phyloP scores from a whole-genome alignment of 2,113 vertebrate species.

The Acrocephalus arundinaceus region DNA sequence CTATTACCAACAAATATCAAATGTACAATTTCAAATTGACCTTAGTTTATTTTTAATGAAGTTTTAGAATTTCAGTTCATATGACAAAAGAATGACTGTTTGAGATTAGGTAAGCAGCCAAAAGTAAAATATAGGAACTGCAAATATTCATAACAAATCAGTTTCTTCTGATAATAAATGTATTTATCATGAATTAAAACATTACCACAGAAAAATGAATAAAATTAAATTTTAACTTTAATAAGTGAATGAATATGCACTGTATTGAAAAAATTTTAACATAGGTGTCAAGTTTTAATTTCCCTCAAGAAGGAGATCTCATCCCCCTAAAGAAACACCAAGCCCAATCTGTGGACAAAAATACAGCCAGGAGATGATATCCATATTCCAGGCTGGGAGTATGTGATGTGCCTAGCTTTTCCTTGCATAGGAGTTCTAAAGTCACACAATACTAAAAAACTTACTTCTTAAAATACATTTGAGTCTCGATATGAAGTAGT shows the following conservation, averaged over 20 bases:
- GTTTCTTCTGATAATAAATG: not conserved
- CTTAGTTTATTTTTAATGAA: not conserved
- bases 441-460: not conserved
- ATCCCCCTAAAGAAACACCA: not conserved
- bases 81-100: not conserved
- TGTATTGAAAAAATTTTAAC: not conserved
- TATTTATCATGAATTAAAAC: not conserved
- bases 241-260: not conserved
- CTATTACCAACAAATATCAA: not conserved
- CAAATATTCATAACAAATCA: not conserved
- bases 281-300: not conserved
- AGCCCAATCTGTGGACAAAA: not conserved
- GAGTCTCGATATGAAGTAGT: not conserved
- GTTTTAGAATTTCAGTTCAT: not conserved
- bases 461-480: not conserved
- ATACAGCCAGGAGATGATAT: not conserved
- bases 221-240: not conserved
- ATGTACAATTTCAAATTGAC: not conserved
- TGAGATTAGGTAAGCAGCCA: not conserved
- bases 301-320: not conserved
- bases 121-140: not conserved
- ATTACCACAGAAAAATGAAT: not conserved
- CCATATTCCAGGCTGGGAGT: not conserved
- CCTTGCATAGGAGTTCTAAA: not conserved
- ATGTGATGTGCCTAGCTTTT: not conserved